A percentile compares a stretch with the other conserved stretches of the same genome.
These are phyloP conservation scores for Cantharis lateralis DNA, from an alignment of 2,888 invertebrate species.

Conservation along the genomic window DNA sequence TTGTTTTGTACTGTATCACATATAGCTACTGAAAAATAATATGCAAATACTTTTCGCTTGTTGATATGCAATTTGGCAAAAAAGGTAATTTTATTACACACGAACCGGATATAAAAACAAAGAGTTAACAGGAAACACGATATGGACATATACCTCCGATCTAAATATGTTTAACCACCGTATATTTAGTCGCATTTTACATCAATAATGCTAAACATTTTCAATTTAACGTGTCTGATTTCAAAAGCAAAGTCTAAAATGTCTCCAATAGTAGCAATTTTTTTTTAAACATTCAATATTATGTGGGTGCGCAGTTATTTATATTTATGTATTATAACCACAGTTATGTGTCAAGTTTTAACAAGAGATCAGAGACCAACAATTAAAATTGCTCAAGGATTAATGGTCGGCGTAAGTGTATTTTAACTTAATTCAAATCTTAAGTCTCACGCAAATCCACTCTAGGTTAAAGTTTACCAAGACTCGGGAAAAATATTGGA, in stretches of 20 bases:
- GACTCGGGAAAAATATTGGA: conserved; percentile 67
- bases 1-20: background rate
- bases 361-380: conserved; percentile 50
- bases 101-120: conserved; percentile 43
- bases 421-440: background rate
- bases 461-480: conserved; percentile 69
- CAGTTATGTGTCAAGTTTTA: conserved; percentile 3
- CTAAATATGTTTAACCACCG: conserved; percentile 11
- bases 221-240: background rate
- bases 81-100: background rate
- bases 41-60: background rate
- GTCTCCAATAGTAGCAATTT: background rate
- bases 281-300: background rate
- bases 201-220: background rate
- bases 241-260: background rate
- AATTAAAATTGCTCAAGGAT: conserved; percentile 62
- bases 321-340: background rate
- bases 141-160: conserved; percentile 33
- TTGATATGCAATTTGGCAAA: background rate
- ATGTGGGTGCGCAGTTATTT: background rate
- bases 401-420: conserved; percentile 63
- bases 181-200: conserved; percentile 7
- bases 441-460: background rate
- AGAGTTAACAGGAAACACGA: conserved; percentile 42
- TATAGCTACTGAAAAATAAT: background rate